Base-by-base conservation (phyloP, 2,797 vertebrate genomes). In the Taeniopygia guttata region DNA sequence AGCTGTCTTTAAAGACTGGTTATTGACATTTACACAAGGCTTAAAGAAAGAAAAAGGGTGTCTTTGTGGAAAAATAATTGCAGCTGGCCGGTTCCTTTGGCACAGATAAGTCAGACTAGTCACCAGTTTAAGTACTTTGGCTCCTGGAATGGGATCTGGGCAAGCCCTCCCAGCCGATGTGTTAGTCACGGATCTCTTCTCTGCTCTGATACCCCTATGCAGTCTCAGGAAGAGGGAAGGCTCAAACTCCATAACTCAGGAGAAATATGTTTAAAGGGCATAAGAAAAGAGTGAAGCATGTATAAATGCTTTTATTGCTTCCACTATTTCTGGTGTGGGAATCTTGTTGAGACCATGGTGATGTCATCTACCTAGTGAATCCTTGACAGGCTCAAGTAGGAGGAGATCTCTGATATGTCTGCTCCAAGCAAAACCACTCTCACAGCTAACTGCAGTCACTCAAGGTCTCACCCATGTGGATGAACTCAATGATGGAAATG, bases 31-130 rank as follows among this genome's bases (percentile, higher is more conserved):
- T 93, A 89, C 70, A 90, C 83, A 69, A 66, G 78, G 30, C 54
- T 87, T 79, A 32, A 75, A 87, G 70, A 52, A 87, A 85, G 40
- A 68, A 85, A 86, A 94, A 96, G 2, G 22, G 69, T 62, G 58
- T 81, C 91, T 94, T 94, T 96, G 96, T 91, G 90, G 55, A 91
- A 84, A 94, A 88, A 81, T 85, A 78, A 95, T 72, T 86, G 91
- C 76, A 84, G 40, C 55, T 96, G 95, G 93, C 83, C 2, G 66
- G 80, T 84, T 93, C 21, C 73, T 84, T 81, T 60, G 69, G 91
- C 80, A 85, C 83, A 86, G 76, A 54, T 81, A 94, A 91, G 79
- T 94, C 91, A 72, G 79, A 80, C 34, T 43, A 94, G 85, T 84
- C 93, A 94, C 54, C n/a, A 62, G 48, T 43, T 80, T 83, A 87